Evolutionary conservation across 2,888 invertebrate genomes (phyloP), one percentile per base, ranked within the genome.

Genomic region (Xestia sexstrigata): DNA sequence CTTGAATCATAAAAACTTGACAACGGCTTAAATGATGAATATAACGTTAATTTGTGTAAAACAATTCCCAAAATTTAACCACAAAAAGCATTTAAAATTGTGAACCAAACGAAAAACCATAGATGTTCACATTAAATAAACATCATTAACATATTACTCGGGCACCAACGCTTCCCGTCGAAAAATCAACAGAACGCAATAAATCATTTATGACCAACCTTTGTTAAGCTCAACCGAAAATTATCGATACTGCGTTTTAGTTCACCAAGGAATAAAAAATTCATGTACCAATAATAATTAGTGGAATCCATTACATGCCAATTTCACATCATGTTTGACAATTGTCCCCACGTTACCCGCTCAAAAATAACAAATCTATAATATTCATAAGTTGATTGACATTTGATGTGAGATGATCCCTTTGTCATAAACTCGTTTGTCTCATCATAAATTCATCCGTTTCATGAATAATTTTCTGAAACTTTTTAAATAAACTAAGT

Each of bases 381-480:
- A 92, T 83, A 93, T 93, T 93, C 87, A 93, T 91, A 91, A 89
- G 83, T 91, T 95, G 96, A 96, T 95, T 96, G 96, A 95, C 95
- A 89, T 92, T 89, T 91, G 91, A 85, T 81, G 76, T 84, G 81
- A 91, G 87, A 91, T 89, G 88, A 90, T 90, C 78, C 76, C 79
- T 84, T 93, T 92, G 84, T 90, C 55, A 78, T 35, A 91, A 94
- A 94, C 95, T 79, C 89, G 95, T 95, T 95, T 90, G 71, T 87
- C 90, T 93, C 88, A 94, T 94, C 84, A 87, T 71, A 91, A 89
- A 95, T 94, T 93, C 93, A 93, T 92, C 79, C 30, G n/a, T 68
- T 66, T 58, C 45, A 52, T 76, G 74, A 66, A 42, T 76, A 79
- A 74, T 77, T 74, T 76, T 17, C 20, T 63, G 49, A 66, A 30